Evolutionary conservation across 1,140 invertebrate species (phyloP).

Genomic region (Aphidius ervi): DNA sequence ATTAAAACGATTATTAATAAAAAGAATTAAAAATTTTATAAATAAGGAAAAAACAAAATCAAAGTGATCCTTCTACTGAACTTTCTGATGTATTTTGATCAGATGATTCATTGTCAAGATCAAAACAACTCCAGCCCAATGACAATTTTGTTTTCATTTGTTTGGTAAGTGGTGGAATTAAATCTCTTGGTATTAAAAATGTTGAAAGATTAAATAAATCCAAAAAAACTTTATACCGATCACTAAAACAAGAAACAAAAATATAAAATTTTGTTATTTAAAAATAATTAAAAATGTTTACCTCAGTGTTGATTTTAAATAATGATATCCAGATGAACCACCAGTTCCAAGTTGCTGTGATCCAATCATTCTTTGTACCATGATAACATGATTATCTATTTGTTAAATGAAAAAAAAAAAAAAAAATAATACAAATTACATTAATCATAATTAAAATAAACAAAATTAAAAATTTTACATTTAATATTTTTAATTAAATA

Average conservation of each 20-base stretch:
- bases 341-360: conserved; percentile 94
- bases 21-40: conserved; percentile 1
- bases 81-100: conserved; percentile 32
- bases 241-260: conserved; percentile 58
- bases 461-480: conserved; percentile 14
- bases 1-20: not conserved
- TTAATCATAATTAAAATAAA: conserved; percentile 1
- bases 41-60: conserved; percentile 2
- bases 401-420: not conserved
- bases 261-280: conserved; percentile 4
- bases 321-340: conserved; percentile 97
- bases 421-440: not conserved
- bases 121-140: conserved; percentile 38
- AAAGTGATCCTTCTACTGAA: conserved; percentile 28
- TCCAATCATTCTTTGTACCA: conserved; percentile 99
- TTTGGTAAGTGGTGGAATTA: conserved; percentile 82
- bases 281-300: conserved; percentile 42
- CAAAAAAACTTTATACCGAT: conserved; percentile 97
- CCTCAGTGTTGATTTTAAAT: conserved; percentile 95
- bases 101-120: conserved; percentile 27
- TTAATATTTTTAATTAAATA: conserved; percentile 56
- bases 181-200: conserved; percentile 86
- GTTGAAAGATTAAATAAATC: conserved; percentile 97
- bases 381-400: conserved; percentile 94
- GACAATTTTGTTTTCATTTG: conserved; percentile 61